Evolutionary conservation across 2,113 vertebrate species (phyloP).

Genomic region (Microcebus griseorufus): DNA sequence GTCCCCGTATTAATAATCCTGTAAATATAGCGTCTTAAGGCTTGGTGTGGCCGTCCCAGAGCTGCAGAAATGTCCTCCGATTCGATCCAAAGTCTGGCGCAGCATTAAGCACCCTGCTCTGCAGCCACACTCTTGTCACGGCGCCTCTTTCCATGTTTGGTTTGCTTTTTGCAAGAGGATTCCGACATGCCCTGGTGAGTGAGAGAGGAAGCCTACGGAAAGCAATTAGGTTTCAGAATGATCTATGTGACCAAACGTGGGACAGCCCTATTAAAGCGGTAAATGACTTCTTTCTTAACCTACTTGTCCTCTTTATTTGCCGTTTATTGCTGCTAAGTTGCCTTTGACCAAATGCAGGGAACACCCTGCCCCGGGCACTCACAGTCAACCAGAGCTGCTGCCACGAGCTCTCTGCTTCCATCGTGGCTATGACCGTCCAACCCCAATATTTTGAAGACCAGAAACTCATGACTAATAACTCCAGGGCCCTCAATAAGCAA

Average conservation of each 20-base stretch:
- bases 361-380: neutral
- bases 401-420: slow-evolving; percentile 41
- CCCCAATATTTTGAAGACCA: slow-evolving; percentile 65
- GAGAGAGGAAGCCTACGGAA: slow-evolving; percentile 49
- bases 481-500: neutral
- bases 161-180: slow-evolving; percentile 60
- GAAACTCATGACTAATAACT: slow-evolving; percentile 67
- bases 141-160: slow-evolving; percentile 64
- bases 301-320: slow-evolving; percentile 75
- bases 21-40: slow-evolving; percentile 86
- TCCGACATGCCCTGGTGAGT: slow-evolving; percentile 38
- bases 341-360: slow-evolving; percentile 54
- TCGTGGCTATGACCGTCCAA: slow-evolving; percentile 47
- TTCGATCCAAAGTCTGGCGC: slow-evolving; percentile 83
- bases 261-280: slow-evolving; percentile 70
- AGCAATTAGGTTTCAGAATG: slow-evolving; percentile 59
- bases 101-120: slow-evolving; percentile 77
- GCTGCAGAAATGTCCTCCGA: slow-evolving; percentile 82
- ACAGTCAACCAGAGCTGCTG: slow-evolving; percentile 39
- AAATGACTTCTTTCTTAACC: slow-evolving; percentile 74
- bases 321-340: slow-evolving; percentile 68
- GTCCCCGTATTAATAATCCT: slow-evolving; percentile 83
- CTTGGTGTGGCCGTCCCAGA: slow-evolving; percentile 85
- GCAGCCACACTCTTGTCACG: slow-evolving; percentile 55
- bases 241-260: slow-evolving; percentile 69